phyloP scores from a whole-genome alignment of 2,113 vertebrate species.

The Neogale vison region DNA sequence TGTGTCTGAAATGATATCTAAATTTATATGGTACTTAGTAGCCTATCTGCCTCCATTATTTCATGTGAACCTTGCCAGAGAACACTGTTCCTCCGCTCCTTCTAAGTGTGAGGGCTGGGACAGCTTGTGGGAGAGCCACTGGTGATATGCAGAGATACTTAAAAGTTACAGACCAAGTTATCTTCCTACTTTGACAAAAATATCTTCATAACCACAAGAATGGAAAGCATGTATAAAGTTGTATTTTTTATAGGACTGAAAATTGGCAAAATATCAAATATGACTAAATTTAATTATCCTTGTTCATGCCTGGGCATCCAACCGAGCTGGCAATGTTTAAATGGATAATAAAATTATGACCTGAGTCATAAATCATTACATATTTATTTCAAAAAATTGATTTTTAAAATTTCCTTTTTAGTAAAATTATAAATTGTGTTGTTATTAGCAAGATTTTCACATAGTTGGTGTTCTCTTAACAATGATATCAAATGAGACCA shows the following conservation, averaged over 20 bases:
- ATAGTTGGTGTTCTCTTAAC: not conserved
- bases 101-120: not conserved
- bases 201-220: not conserved
- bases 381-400: not conserved
- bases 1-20: not conserved
- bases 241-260: not conserved
- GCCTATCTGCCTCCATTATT: not conserved
- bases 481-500: not conserved
- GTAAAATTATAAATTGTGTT: not conserved
- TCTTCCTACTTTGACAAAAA: not conserved
- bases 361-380: not conserved
- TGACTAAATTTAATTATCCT: not conserved
- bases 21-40: not conserved
- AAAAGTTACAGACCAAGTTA: not conserved
- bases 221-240: not conserved
- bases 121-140: not conserved
- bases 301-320: not conserved
- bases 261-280: not conserved
- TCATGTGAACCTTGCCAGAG: not conserved
- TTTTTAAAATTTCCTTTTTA: constrained; percentile 35
- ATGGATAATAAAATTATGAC: constrained; percentile 20
- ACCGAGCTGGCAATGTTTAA: not conserved
- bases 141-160: not conserved
- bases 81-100: not conserved
- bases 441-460: constrained; percentile 34